phyloP scores from a whole-genome alignment of 2,113 vertebrate genomes.

The Eolophus roseicapilla region DNA sequence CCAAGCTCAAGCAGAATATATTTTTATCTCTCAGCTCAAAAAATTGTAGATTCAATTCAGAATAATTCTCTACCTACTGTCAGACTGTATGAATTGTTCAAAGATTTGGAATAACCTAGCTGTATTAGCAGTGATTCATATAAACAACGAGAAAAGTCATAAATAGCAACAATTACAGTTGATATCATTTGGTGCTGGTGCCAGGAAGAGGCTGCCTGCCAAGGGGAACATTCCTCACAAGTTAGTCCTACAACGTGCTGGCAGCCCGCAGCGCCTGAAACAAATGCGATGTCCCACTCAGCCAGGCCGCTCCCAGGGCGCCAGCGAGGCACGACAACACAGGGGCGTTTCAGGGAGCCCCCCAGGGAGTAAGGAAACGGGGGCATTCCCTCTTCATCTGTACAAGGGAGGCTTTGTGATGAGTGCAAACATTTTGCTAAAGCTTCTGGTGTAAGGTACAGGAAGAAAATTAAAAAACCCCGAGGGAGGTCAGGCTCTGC shows the following conservation, averaged over 20 bases:
- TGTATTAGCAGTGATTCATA: conserved; percentile 10
- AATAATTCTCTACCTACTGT: not conserved
- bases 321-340: not conserved
- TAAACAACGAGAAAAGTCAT: conserved; percentile 20
- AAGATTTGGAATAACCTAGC: not conserved
- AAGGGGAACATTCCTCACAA: conserved; percentile 37
- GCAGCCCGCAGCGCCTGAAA: conserved; percentile 21
- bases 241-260: not conserved
- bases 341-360: not conserved
- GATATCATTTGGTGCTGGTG: not conserved
- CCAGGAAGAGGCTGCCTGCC: conserved; percentile 10
- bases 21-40: not conserved
- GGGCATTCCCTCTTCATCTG: not conserved
- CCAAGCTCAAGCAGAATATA: not conserved
- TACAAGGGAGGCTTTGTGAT: conserved; percentile 5
- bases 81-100: not conserved
- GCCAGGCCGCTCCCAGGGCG: not conserved
- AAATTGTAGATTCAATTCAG: not conserved
- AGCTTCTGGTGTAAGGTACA: not conserved
- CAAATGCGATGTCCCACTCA: not conserved
- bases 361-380: not conserved
- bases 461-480: not conserved
- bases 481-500: not conserved
- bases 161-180: conserved; percentile 36
- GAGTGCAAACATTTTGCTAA: not conserved